Evolutionary conservation across 2,797 vertebrate species (phyloP), one percentile per base, ranked within the genome.

Genomic region (Pangasius sanitwongsei): DNA sequence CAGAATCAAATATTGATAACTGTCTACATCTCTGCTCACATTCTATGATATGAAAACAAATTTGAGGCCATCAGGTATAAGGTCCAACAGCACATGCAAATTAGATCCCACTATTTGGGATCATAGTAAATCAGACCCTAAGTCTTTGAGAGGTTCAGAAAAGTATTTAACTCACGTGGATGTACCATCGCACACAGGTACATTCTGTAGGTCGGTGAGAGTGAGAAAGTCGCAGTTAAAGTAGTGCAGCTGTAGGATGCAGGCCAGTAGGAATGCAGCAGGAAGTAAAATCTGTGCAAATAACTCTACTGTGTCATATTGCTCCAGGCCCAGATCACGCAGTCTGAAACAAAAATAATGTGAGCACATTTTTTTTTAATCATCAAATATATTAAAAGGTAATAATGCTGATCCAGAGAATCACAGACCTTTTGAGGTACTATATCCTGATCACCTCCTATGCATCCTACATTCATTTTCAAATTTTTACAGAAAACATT

Each of bases 171-270:
- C 83, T 61, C 44, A 92, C 91, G 59, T 90, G 55, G 28, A 13
- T 20, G 53, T 57, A n/a, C 25, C 61, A 85, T 93, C 82, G n/a
- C 89, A 91, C 74, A 95, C 87, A 25, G 94, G 94, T n/a, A 95
- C 93, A 2, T 94, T 93, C 75, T 93, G 91, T 28, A 97, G 94
- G 92, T 96, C 93, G 12, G 96, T 96, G 89, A 97, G 96, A 78
- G 89, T 91, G 87, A 96, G 95, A 91, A 97, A 97, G 92, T 96
- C 97, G 0, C 92, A 86, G 90, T 97, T 95, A 92, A 96, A 97
- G 93, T 97, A 96, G 91, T 96, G 96, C 82, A 97, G 93, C 90
- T 97, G 97, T 44, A 97, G 95, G 89, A 97, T 96, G 75, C 96
- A 95, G 72, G 95, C 96, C 93, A 96, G 89, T 3, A 97, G 95